Conservation (phyloP, 2,888 invertebrate species). For the Drosophila limbata region DNA sequence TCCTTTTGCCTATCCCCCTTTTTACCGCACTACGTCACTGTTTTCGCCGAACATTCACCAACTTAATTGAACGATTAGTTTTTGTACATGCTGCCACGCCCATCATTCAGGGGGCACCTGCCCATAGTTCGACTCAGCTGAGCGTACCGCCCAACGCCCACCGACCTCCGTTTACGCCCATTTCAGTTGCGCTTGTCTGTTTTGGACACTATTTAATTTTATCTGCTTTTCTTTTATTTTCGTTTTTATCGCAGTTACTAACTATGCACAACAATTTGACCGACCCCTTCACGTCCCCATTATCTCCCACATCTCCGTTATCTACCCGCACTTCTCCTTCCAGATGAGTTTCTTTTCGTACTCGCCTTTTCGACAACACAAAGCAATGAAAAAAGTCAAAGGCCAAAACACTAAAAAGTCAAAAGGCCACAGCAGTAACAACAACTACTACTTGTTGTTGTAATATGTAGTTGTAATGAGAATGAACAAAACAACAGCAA, state of each 20-base stretch:
- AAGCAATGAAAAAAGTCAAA: conserved; percentile 62
- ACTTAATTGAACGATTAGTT: conserved; percentile 80
- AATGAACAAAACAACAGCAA: conserved; percentile 30
- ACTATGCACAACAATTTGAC: conserved; percentile 70
- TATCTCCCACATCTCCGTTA: too few species aligned
- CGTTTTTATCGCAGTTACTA: conserved; percentile 60
- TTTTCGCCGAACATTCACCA: conserved; percentile 44
- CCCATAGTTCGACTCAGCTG: conserved; percentile 7
- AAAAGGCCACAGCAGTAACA: conserved; percentile 65
- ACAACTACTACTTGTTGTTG: conserved; percentile 37
- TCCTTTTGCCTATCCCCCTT: background rate
- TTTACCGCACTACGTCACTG: conserved; percentile 26
- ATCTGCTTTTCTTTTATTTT: conserved; percentile 68
- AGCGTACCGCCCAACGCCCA: conserved; percentile 1
- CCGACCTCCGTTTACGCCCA: conserved; percentile 26
- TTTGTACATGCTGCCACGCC: conserved; percentile 75
- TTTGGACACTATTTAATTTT: conserved; percentile 77
- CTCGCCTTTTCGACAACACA: conserved; percentile 43
- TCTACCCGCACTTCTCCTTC: background rate
- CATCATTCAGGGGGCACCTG: conserved; percentile 31
- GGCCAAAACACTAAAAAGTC: conserved; percentile 74
- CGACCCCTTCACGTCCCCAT: conserved; percentile 16
- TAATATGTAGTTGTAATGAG: conserved; percentile 66
- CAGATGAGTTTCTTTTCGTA: conserved; percentile 34
- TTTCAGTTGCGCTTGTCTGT: conserved; percentile 37